These are phyloP conservation scores for Synanthedon myopaeformis DNA, from an alignment of 2,888 invertebrate species.

Conservation along the genomic window DNA sequence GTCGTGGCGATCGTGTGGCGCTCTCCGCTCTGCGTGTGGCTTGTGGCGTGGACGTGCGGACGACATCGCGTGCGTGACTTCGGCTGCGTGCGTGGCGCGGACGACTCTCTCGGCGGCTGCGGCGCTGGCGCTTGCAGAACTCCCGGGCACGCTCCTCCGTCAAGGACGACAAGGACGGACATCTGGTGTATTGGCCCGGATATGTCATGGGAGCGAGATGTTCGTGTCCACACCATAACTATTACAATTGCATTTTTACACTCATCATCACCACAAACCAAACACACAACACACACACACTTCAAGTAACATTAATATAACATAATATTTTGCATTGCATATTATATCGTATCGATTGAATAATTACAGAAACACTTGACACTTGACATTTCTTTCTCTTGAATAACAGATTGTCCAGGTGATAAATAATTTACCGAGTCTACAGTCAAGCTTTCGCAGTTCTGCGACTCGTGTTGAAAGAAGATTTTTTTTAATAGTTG, in stretches of 20 bases:
- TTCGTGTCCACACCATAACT: conserved; percentile 85
- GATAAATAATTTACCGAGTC: background rate
- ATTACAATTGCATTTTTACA: conserved; percentile 30
- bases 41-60: conserved; percentile 19
- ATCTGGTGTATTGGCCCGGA: conserved; percentile 99
- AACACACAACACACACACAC: conserved; percentile 10
- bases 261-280: conserved; percentile 8
- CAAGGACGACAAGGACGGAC: conserved; percentile 99
- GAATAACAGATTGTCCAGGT: background rate
- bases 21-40: conserved; percentile 51
- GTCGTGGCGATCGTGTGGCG: conserved; percentile 69
- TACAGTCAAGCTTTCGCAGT: conserved; percentile 22
- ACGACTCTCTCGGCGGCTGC: conserved; percentile 20
- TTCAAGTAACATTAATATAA: conserved; percentile 1
- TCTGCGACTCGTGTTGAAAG: conserved; percentile 30
- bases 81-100: conserved; percentile 18
- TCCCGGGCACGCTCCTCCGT: conserved; percentile 89
- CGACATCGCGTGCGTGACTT: conserved; percentile 19
- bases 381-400: background rate
- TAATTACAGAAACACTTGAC: background rate
- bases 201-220: conserved; percentile 99
- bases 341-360: background rate
- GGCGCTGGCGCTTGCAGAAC: conserved; percentile 72
- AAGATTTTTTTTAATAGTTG: conserved; percentile 16
- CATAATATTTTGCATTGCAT: background rate